A percentile compares a stretch with the other conserved stretches of the same genome.
Evolutionary conservation across 2,113 vertebrate species (phyloP).

Genomic region (Oreocharis arfaki): DNA sequence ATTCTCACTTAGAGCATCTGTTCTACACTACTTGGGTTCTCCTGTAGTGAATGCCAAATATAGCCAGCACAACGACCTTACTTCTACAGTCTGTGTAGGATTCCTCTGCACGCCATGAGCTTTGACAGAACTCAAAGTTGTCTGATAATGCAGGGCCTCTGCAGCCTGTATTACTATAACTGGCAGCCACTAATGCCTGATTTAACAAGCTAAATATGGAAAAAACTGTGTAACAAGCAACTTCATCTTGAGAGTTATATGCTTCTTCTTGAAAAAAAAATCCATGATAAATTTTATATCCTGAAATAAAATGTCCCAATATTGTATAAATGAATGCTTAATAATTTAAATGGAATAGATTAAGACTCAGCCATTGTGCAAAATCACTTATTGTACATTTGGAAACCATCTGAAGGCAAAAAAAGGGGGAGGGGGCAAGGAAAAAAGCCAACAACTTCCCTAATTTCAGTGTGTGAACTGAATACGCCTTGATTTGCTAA

Average conservation of each 20-base stretch:
- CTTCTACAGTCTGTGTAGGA: neutral
- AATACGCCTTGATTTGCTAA: neutral
- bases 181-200: neutral
- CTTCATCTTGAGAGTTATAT: neutral
- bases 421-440: fast-evolving
- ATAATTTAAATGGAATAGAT: slow-evolving; percentile 39
- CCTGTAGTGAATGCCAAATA: neutral
- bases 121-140: neutral
- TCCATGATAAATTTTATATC: neutral
- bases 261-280: neutral
- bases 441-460: neutral
- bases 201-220: neutral
- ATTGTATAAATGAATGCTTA: neutral
- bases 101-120: neutral
- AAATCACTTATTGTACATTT: neutral
- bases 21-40: neutral
- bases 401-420: neutral
- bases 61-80: neutral
- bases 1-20: neutral
- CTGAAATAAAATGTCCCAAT: neutral
- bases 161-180: neutral
- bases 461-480: neutral
- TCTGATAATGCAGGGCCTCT: neutral
- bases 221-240: neutral
- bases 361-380: neutral